Evolutionary conservation across 2,888 invertebrate genomes (phyloP).

Genomic region (Erpobdella octoculata): DNA sequence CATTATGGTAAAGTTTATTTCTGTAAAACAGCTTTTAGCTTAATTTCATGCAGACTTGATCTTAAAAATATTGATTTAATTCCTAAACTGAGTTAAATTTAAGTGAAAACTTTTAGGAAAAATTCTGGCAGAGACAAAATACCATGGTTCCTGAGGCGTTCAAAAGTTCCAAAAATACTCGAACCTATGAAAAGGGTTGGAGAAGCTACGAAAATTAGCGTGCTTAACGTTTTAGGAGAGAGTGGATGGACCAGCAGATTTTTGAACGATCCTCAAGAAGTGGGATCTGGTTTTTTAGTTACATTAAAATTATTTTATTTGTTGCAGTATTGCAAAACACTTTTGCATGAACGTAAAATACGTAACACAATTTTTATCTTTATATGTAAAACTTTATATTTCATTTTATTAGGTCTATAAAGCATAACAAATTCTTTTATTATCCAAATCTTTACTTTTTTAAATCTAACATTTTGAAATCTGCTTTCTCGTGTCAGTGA

Average conservation of each 20-base stretch:
- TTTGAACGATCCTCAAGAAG: slow-evolving; percentile 52
- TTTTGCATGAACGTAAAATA: too few relatives aligned
- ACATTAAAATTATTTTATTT: neutral
- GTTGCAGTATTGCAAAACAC: neutral
- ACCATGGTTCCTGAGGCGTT: slow-evolving; percentile 67
- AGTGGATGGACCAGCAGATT: slow-evolving; percentile 51
- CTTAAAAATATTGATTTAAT: neutral
- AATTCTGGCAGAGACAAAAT: slow-evolving; percentile 67
- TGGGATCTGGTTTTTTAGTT: slow-evolving; percentile 32
- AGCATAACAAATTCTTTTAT: too few relatives aligned
- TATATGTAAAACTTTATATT: too few relatives aligned
- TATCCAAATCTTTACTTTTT: too few relatives aligned
- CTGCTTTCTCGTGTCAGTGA: too few relatives aligned
- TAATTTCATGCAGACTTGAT: neutral
- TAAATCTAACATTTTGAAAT: too few relatives aligned
- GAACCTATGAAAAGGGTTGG: slow-evolving; percentile 48
- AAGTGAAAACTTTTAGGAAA: slow-evolving; percentile 42
- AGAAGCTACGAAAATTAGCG: slow-evolving; percentile 49
- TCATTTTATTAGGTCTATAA: too few relatives aligned
- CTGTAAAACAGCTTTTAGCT: neutral
- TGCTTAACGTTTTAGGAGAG: slow-evolving; percentile 53
- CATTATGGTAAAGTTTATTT: too few relatives aligned
- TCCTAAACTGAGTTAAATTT: neutral
- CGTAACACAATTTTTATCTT: too few relatives aligned
- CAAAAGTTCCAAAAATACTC: slow-evolving; percentile 64